Evolutionary conservation across 2,797 vertebrate species (phyloP).

Genomic region (Loris lydekkerianus): DNA sequence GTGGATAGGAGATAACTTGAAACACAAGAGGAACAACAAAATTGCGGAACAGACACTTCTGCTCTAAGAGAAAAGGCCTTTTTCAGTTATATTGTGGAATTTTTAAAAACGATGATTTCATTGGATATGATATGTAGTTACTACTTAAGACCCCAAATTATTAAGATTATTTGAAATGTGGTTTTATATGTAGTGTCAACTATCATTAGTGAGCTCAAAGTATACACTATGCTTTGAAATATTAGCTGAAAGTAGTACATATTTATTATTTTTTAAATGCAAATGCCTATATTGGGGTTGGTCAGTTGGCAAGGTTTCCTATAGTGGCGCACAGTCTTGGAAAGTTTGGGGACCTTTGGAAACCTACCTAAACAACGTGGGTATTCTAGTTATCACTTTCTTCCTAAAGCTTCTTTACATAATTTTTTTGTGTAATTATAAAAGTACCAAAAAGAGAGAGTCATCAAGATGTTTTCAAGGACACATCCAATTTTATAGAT

Average conservation of each 20-base stretch:
- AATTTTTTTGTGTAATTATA: conserved; percentile 10
- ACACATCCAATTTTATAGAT: neutral
- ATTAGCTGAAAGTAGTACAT: neutral
- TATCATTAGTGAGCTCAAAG: neutral
- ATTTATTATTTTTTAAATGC: neutral
- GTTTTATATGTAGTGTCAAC: neutral
- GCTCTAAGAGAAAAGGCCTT: neutral
- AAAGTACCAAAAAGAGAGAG: neutral
- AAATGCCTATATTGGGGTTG: neutral
- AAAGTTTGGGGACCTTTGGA: neutral
- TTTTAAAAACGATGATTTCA: neutral
- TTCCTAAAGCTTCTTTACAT: neutral
- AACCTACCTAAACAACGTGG: neutral
- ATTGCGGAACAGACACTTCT: neutral
- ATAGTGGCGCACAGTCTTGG: neutral
- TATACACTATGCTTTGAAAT: neutral
- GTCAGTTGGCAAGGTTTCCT: neutral
- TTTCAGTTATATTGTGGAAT: neutral
- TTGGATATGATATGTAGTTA: conserved; percentile 1
- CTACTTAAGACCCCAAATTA: neutral
- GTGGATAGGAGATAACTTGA: neutral
- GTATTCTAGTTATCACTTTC: neutral
- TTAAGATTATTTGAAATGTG: conserved; percentile 26
- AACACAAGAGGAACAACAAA: neutral
- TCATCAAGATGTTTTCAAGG: conserved; percentile 21